Evolutionary conservation across 1,140 invertebrate genomes (phyloP).

Genomic region (Asbolus verrucosus): DNA sequence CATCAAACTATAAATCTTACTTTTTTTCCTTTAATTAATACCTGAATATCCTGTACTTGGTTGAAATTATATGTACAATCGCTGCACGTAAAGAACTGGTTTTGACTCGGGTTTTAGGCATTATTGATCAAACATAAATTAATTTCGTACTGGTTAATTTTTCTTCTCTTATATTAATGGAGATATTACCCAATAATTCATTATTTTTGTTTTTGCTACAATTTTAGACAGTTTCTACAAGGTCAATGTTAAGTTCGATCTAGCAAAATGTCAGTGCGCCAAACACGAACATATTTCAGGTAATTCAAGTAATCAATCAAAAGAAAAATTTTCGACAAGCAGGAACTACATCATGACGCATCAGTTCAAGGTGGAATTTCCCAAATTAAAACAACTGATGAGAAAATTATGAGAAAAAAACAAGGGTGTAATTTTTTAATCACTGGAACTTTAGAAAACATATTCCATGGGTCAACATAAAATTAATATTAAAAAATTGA

Average conservation of each 20-base stretch:
- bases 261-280: constrained; percentile 10
- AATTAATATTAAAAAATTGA: too few relatives aligned
- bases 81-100: constrained; percentile 9
- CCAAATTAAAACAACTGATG: too few relatives aligned
- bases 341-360: too few relatives aligned
- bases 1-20: too few relatives aligned
- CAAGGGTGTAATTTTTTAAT: too few relatives aligned
- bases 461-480: too few relatives aligned
- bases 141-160: constrained; percentile 3
- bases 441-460: too few relatives aligned
- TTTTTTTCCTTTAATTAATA: neutral
- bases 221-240: constrained; percentile 15
- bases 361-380: too few relatives aligned
- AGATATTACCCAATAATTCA: constrained; percentile 4
- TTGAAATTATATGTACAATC: neutral
- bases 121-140: constrained; percentile 19
- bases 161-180: neutral
- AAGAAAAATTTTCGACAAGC: too few relatives aligned
- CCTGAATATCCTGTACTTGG: neutral
- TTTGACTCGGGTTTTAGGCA: neutral
- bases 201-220: constrained; percentile 26
- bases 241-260: neutral
- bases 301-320: constrained; percentile 16
- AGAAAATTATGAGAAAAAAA: too few relatives aligned
- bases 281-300: constrained; percentile 10